Conservation (phyloP, 2,888 invertebrate species). For the Operophtera brumata region DNA sequence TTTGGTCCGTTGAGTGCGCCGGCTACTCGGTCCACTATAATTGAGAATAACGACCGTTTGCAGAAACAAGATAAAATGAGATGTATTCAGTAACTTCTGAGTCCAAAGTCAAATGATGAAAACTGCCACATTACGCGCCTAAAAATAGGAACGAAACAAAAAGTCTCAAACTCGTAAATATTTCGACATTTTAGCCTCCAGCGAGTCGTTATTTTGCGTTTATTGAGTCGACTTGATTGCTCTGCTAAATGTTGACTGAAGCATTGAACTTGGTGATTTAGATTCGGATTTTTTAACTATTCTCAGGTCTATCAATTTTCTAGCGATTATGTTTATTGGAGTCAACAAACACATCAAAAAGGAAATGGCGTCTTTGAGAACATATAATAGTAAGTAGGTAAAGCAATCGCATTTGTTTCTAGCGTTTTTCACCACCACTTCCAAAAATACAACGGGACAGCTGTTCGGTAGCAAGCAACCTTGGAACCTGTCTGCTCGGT, state of each 20-base stretch:
- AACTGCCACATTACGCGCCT: constrained; percentile 46
- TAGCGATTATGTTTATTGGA: constrained; percentile 14
- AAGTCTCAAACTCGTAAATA: constrained; percentile 66
- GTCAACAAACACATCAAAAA: constrained; percentile 13
- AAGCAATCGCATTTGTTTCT: constrained; percentile 8
- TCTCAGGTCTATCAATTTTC: constrained; percentile 26
- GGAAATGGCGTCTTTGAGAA: constrained; percentile 2
- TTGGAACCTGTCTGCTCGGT: constrained; percentile 57
- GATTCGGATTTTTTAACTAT: constrained; percentile 36
- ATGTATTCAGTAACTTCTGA: constrained; percentile 47
- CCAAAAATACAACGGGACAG: constrained; percentile 37
- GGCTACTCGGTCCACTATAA: constrained; percentile 44
- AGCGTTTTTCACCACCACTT: not conserved
- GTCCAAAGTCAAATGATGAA: constrained; percentile 51
- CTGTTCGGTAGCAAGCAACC: constrained; percentile 52
- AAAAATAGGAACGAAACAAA: constrained; percentile 63
- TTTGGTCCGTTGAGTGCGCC: constrained; percentile 54
- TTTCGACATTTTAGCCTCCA: constrained; percentile 66
- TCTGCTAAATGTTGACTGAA: constrained; percentile 59
- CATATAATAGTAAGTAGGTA: not conserved
- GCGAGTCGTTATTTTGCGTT: constrained; percentile 67
- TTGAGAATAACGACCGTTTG: constrained; percentile 49
- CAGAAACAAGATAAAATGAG: constrained; percentile 48
- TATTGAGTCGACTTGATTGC: constrained; percentile 65
- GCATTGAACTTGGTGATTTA: constrained; percentile 65